Conservation (phyloP, 2,797 vertebrate species). For the Poecilia gillii region DNA sequence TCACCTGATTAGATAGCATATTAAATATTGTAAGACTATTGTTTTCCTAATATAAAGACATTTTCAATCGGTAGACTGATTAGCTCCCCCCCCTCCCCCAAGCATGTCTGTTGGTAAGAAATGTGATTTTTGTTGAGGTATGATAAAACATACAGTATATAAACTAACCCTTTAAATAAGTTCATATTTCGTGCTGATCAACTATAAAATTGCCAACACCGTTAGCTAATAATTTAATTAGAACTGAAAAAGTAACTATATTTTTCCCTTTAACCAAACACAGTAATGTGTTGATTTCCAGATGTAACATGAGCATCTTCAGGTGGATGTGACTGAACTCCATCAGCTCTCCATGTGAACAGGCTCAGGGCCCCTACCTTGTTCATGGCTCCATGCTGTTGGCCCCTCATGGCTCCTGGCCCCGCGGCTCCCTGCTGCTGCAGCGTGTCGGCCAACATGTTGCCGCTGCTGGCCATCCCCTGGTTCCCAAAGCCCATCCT, state of each 20-base stretch:
- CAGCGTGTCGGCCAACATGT: conserved; percentile 90
- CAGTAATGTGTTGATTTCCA: neutral
- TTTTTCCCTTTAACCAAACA: neutral
- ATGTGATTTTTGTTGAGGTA: neutral
- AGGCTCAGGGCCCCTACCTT: conserved; percentile 75
- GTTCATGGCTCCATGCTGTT: conserved; percentile 89
- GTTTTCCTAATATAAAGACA: neutral
- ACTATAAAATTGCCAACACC: neutral
- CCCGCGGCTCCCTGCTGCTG: conserved; percentile 84
- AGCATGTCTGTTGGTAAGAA: neutral
- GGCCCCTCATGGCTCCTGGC: conserved; percentile 88
- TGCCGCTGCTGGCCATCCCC: conserved; percentile 87
- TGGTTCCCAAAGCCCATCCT: conserved; percentile 92
- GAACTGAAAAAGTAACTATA: neutral
- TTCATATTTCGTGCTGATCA: neutral
- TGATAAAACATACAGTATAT: neutral
- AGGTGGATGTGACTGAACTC: neutral
- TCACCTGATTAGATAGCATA: neutral
- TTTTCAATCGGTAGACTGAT: neutral
- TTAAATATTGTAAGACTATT: neutral
- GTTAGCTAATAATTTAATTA: neutral
- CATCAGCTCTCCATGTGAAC: neutral
- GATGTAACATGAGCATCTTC: neutral
- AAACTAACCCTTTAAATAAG: neutral
- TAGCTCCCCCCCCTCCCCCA: no score